Evolutionary conservation across 2,888 invertebrate genomes (phyloP).

Genomic region (Himalopsyche anomala): DNA sequence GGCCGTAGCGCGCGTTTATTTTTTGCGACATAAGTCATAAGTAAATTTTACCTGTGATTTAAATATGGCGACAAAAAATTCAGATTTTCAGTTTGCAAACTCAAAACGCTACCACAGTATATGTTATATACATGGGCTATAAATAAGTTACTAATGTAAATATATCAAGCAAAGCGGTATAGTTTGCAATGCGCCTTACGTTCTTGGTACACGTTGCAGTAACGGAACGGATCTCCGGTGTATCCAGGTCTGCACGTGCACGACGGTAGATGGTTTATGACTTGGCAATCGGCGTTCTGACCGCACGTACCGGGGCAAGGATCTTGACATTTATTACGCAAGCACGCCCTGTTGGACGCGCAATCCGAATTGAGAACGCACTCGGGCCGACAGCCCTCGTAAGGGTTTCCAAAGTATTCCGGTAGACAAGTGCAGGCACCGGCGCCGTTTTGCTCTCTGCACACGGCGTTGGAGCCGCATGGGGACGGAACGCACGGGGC

Average conservation of each 20-base stretch:
- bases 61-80: too few species aligned
- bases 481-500: conserved; percentile 80
- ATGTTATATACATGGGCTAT: conserved; percentile 39
- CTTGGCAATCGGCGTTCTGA: conserved; percentile 84
- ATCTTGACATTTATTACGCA: conserved; percentile 82
- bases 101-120: neutral
- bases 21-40: too few species aligned
- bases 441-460: conserved; percentile 80
- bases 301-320: conserved; percentile 89
- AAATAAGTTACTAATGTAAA: conserved; percentile 44
- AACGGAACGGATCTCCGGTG: conserved; percentile 84
- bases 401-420: conserved; percentile 84
- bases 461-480: conserved; percentile 82
- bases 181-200: conserved; percentile 22
- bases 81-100: conserved; percentile 3
- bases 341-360: conserved; percentile 80
- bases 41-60: too few species aligned
- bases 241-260: conserved; percentile 83
- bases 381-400: conserved; percentile 84
- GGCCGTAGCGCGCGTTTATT: too few species aligned
- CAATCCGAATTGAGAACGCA: conserved; percentile 84
- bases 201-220: conserved; percentile 69
- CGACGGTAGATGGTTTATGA: conserved; percentile 85
- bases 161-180: neutral
- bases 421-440: conserved; percentile 84